Conservation (phyloP, 2,888 invertebrate species). For the Malthinus flaveolus region DNA sequence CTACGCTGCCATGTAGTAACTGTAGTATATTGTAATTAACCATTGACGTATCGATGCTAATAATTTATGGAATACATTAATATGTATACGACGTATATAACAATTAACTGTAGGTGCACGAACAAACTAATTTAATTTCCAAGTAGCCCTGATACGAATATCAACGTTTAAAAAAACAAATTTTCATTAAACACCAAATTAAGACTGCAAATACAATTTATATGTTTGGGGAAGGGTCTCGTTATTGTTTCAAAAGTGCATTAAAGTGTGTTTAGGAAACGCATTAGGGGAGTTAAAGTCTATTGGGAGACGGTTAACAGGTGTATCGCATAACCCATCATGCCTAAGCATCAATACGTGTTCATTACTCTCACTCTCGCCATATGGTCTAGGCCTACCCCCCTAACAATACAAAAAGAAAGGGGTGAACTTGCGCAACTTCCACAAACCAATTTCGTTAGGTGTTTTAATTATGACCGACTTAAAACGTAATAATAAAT, state of each 20-base stretch:
- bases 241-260: conserved; percentile 55
- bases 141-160: conserved; percentile 15
- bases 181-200: conserved; percentile 18
- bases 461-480: too few species aligned
- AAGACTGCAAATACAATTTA: conserved; percentile 33
- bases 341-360: conserved; percentile 28
- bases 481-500: too few species aligned
- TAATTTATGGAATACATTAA: conserved; percentile 34
- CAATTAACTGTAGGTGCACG: conserved; percentile 18
- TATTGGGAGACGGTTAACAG: conserved; percentile 54
- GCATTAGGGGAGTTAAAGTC: conserved; percentile 47
- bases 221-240: conserved; percentile 36
- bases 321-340: conserved; percentile 52
- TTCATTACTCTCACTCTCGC: conserved; percentile 31
- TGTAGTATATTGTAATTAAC: conserved; percentile 35
- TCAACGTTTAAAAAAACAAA: conserved; percentile 5
- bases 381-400: conserved; percentile 13
- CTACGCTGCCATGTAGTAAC: conserved; percentile 6
- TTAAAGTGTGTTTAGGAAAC: conserved; percentile 61
- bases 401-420: too few species aligned
- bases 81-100: conserved; percentile 31
- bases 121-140: conserved; percentile 11
- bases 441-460: too few species aligned
- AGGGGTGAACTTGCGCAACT: too few species aligned
- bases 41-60: conserved; percentile 35